Conservation (phyloP, 2,888 invertebrate genomes). For the Andrena fulva region DNA sequence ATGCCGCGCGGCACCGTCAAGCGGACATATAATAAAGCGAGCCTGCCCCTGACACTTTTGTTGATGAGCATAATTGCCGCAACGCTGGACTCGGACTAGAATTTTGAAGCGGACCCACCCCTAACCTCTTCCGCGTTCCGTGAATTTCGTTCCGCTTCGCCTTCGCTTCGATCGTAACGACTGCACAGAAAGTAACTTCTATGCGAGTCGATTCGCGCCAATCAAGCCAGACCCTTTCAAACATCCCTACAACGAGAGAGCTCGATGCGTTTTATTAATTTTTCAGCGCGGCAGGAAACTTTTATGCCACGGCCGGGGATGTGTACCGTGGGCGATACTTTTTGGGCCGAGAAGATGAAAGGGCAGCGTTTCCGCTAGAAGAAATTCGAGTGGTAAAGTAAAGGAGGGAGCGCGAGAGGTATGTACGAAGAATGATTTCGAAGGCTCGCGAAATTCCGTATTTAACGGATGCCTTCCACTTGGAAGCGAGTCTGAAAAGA, state of each 20-base stretch:
- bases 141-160: slow-evolving; percentile 18
- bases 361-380: slow-evolving; percentile 17
- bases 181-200: background rate
- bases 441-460: slow-evolving; percentile 61
- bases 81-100: slow-evolving; percentile 46
- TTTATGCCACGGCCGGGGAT: background rate
- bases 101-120: slow-evolving; percentile 46
- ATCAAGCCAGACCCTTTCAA: background rate
- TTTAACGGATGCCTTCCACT: slow-evolving; percentile 59
- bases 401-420: background rate
- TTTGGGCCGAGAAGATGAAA: background rate
- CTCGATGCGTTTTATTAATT: background rate
- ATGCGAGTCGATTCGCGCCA: background rate
- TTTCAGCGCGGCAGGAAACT: background rate
- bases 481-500: slow-evolving; percentile 52
- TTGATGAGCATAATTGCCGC: slow-evolving; percentile 69
- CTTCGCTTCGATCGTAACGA: background rate
- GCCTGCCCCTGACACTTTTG: slow-evolving; percentile 68
- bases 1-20: slow-evolving; percentile 49
- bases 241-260: too few species aligned
- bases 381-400: slow-evolving; percentile 20
- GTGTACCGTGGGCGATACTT: background rate
- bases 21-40: slow-evolving; percentile 56
- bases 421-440: slow-evolving; percentile 39
- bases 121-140: background rate